A percentile compares a stretch with the other conserved stretches of the same genome.
Conservation (phyloP, 2,797 vertebrate species). For the Gobionotothen gibberifrons region DNA sequence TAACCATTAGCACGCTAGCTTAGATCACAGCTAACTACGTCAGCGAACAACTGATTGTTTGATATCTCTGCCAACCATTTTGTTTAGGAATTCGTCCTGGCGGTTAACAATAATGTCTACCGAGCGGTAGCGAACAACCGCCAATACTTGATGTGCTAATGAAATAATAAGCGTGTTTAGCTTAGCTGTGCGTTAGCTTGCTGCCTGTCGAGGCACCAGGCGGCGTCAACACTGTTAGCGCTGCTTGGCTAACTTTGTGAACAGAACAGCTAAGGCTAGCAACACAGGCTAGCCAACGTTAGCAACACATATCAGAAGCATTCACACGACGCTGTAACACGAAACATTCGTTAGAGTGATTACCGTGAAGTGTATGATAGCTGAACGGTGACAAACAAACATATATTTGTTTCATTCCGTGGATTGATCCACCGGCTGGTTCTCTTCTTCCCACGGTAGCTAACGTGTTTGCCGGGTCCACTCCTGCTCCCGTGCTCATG, state of each 20-base stretch:
- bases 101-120: too few relatives aligned
- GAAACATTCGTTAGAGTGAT: not conserved
- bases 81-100: not conserved
- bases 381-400: not conserved
- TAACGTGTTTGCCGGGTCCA: conserved; percentile 61
- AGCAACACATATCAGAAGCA: not conserved
- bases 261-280: conserved; percentile 30
- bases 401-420: conserved; percentile 31
- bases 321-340: not conserved
- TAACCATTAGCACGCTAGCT: conserved; percentile 67
- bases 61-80: conserved; percentile 48
- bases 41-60: conserved; percentile 49
- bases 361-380: conserved; percentile 24
- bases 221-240: conserved; percentile 40
- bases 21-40: conserved; percentile 66
- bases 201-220: not conserved
- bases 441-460: conserved; percentile 41
- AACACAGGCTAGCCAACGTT: conserved; percentile 26
- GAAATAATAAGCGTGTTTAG: not conserved
- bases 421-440: conserved; percentile 44
- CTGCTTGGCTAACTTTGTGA: conserved; percentile 42
- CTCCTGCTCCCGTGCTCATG: conserved; percentile 45
- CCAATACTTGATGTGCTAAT: accelerated
- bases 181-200: not conserved
- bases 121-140: accelerated